Percentiles rank a stretch among this genome's conserved stretches.
Evolutionary conservation across 2,797 vertebrate species (phyloP).

Genomic region (Microcaecilia unicolor): DNA sequence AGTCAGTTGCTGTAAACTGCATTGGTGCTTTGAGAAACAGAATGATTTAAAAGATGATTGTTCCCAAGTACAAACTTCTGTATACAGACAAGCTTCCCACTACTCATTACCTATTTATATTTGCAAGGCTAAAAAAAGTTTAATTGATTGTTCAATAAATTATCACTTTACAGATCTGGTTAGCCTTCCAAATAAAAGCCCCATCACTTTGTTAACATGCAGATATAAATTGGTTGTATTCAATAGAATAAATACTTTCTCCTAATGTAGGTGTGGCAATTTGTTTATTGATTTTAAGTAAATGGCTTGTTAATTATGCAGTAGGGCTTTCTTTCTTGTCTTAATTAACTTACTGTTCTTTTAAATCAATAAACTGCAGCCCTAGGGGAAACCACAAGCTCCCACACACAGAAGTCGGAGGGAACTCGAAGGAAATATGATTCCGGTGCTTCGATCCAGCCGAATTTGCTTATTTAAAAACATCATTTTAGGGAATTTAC

Average conservation of each 20-base stretch:
- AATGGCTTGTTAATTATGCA: conserved; percentile 74
- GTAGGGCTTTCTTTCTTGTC: conserved; percentile 55
- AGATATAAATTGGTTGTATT: conserved; percentile 58
- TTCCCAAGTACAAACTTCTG: conserved; percentile 29
- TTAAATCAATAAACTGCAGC: conserved; percentile 58
- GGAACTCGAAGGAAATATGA: background rate
- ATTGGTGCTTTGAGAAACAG: too few relatives aligned
- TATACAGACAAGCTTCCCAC: conserved; percentile 25
- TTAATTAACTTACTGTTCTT: conserved; percentile 70
- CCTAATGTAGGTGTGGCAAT: conserved; percentile 68
- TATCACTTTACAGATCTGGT: conserved; percentile 64
- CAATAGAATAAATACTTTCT: conserved; percentile 50
- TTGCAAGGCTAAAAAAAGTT: conserved; percentile 47
- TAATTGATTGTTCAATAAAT: conserved; percentile 66
- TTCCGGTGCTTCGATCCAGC: background rate
- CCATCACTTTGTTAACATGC: conserved; percentile 55
- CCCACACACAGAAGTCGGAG: conserved; percentile 2
- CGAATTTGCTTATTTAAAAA: too few relatives aligned
- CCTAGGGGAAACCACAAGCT: conserved; percentile 36
- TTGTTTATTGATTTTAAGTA: conserved; percentile 76
- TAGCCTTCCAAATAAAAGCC: conserved; percentile 54
- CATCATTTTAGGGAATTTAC: too few relatives aligned
- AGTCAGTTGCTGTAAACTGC: too few relatives aligned
- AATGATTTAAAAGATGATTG: background rate
- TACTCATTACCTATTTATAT: conserved; percentile 43